Evolutionary conservation across 2,113 vertebrate genomes (phyloP).

Genomic region (Coregonus clupeaformis): DNA sequence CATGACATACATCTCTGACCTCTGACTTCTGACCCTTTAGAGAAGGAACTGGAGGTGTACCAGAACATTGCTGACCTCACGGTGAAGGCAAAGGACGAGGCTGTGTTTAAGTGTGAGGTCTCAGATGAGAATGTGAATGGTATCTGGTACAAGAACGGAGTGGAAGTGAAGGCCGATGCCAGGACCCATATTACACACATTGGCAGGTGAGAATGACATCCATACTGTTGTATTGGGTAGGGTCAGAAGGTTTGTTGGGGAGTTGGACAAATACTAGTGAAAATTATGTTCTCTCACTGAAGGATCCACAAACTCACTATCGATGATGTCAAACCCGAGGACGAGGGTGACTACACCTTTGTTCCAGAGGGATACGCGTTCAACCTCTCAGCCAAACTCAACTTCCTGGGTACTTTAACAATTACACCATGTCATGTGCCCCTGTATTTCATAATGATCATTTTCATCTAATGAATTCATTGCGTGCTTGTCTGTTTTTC

Average conservation of each 20-base stretch:
- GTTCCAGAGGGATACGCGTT: conserved; percentile 92
- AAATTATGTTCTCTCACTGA: conserved; percentile 8
- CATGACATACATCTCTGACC: not conserved
- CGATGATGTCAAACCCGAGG: conserved; percentile 87
- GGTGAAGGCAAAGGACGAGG: conserved; percentile 92
- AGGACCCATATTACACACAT: conserved; percentile 93
- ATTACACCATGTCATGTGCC: not conserved
- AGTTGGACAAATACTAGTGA: not conserved
- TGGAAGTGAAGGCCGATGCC: conserved; percentile 82
- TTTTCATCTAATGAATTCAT: not conserved
- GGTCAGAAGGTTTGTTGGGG: not conserved
- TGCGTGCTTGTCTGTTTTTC: conserved; percentile 25
- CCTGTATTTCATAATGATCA: not conserved
- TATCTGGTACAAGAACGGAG: conserved; percentile 91
- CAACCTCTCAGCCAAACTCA: conserved; percentile 95
- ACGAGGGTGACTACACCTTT: conserved; percentile 95
- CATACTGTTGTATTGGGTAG: not conserved
- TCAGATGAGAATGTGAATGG: conserved; percentile 93
- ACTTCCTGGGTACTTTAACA: conserved; percentile 84
- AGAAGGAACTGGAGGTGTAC: conserved; percentile 94
- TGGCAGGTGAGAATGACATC: conserved; percentile 80
- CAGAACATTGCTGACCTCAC: conserved; percentile 95
- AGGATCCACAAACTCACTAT: conserved; percentile 95
- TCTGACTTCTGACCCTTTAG: conserved; percentile 61
- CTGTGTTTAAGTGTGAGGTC: conserved; percentile 96